Conservation (phyloP, 2,113 vertebrate species). For the Sphyrna mokarran region DNA sequence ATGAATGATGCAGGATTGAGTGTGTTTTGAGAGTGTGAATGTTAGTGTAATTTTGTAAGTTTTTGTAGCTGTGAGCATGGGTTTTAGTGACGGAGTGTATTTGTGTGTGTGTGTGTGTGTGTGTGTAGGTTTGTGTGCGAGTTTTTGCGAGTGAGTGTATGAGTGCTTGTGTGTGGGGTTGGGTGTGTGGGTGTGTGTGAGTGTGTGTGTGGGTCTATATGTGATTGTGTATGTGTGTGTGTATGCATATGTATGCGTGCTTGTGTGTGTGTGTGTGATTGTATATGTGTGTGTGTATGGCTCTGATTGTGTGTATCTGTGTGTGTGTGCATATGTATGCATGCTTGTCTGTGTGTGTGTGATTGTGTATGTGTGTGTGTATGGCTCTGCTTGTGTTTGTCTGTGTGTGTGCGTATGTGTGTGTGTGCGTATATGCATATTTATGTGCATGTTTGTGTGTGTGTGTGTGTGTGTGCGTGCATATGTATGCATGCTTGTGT, state of each 20-base stretch:
- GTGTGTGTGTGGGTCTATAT: background rate
- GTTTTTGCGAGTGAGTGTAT: background rate
- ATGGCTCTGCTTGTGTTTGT: background rate
- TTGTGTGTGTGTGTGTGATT: background rate
- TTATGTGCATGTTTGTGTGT: background rate
- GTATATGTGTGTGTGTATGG: too few species aligned
- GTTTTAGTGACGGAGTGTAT: background rate
- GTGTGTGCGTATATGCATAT: too few species aligned
- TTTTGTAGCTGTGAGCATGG: background rate
- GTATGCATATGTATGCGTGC: background rate
- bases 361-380: background rate
- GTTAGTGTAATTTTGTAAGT: background rate
- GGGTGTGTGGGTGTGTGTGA: background rate
- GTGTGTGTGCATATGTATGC: background rate
- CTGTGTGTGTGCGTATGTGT: fast-evolving
- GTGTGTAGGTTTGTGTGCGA: background rate
- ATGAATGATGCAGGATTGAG: background rate
- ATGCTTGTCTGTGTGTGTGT: background rate
- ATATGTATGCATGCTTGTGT: background rate
- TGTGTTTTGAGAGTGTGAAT: background rate
- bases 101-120: background rate
- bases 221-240: too few species aligned
- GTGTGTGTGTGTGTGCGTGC: background rate
- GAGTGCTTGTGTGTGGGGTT: background rate
- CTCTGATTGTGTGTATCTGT: too few species aligned